Base-by-base conservation (phyloP, 2,113 vertebrate genomes). In the Hiodon tergisus region DNA sequence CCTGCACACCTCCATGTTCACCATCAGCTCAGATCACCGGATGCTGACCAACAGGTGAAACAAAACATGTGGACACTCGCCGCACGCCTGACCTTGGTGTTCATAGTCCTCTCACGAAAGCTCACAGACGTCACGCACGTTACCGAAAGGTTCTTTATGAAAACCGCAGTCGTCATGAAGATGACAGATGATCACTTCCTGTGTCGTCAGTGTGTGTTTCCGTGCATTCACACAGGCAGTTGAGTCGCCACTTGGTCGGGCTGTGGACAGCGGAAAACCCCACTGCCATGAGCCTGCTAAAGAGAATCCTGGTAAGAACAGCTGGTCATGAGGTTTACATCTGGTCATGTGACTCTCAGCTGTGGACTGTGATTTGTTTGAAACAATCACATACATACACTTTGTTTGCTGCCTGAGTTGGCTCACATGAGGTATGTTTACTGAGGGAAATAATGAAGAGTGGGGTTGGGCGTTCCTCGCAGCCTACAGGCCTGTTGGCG, bases 221-320 rank as follows among this genome's bases (percentile, higher is more conserved):
- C 31, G 1, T 31, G 31, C 31, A 31, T 31, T 31, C 72, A 84
- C 81, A 86, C 91, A 99, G 97, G 83, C 97, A 99, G 88, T 86
- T 98, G 81, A 99, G 97, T 87, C 97, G 97, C 82, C 97, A 99
- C 86, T 90, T 99, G 85, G 97, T 99, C 83, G 97, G 96, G 75
- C 92, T 99, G 74, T 99, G 97, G 97, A 99, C 94, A 59, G 96
- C 97, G 76, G 96, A 97, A 79, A 98, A 98, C 83, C 86, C 90
- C 72, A 93, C 93, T 54, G 95, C 97, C 77, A 86, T 95, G 87
- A 98, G 95, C 87, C 93, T 99, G 77, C 86, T 99, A 76, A 98
- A 97, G 81, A 95, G 97, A 81, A 97, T 98, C 81, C 93, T 99
- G 93, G 97, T 99, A 85, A 92, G 92, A 31, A 31, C 31, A 31